These are phyloP conservation scores for Chinchilla lanigera DNA, from an alignment of 2,113 vertebrate species.

Conservation along the genomic window DNA sequence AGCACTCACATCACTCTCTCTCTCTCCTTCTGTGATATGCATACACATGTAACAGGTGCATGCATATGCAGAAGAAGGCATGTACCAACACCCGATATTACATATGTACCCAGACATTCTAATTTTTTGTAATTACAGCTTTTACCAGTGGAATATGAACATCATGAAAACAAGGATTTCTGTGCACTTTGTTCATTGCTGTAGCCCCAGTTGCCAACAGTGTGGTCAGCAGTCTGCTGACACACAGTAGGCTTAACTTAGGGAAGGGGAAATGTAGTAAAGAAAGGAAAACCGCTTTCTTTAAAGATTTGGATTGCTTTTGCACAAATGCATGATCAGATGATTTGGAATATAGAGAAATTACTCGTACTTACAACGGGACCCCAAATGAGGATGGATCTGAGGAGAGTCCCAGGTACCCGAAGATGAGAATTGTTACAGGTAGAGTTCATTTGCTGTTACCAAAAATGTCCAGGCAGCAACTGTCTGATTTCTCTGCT, in stretches of 20 bases:
- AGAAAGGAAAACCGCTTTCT: too few relatives aligned
- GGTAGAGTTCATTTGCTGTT: neutral
- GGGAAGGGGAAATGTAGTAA: neutral
- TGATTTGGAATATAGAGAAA: neutral
- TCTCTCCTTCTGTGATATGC: neutral
- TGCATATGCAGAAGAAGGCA: neutral
- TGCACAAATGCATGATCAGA: neutral
- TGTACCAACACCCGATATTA: too few relatives aligned
- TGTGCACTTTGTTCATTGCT: neutral
- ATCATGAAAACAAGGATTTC: neutral
- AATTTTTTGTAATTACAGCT: neutral
- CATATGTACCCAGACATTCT: neutral
- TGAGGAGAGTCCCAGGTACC: neutral
- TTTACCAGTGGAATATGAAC: neutral
- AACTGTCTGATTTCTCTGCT: neutral
- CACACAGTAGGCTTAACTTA: neutral
- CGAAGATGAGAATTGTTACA: neutral
- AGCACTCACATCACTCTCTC: neutral
- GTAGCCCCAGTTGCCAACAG: neutral
- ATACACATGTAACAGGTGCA: neutral
- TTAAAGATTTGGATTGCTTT: neutral
- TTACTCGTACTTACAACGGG: neutral
- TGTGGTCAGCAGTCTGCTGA: neutral
- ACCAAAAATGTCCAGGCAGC: neutral
- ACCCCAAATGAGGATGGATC: neutral